Base-by-base conservation (phyloP, 2,888 invertebrate genomes). In the Mayetiola destructor region DNA sequence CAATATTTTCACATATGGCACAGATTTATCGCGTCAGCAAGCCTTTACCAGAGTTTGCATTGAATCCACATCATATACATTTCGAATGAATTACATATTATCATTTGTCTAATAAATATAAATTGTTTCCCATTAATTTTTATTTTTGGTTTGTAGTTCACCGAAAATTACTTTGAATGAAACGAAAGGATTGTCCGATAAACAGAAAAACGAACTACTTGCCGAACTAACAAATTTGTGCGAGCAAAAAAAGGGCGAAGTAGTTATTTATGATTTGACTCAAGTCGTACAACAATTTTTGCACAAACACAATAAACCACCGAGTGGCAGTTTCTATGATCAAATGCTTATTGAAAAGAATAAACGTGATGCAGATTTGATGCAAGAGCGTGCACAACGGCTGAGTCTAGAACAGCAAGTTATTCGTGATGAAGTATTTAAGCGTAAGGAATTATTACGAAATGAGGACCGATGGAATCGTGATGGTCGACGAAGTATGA, bases 231-330 rank as follows among this genome's bases (percentile, higher is more conserved):
- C 79, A 56, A 64, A 73, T 1, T 69, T 83, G 62, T 81, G 85
- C 0, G 60, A 67, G 37, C 66, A 75, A 61, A 64, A 80, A 16
- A 77, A 80, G 57, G 91, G 90, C 0, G 85, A 88, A 73, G 91
- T 87, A 29, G 89, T 93, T 85, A 85, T 95, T 62, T 87, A 80
- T 66, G 84, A 92, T 64, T 69, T 95, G 52, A 83, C 87, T 1
- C 84, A 86, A 64, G 79, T 82, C 66, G 82, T 86, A 1, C 82
- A 87, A 74, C 79, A 81, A 66, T 93, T 86, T 67, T 76, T 94
- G 0, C 81, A 86, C 61, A 74, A 80, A 21, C 81, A 90, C 70
- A 90, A 91, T 67, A 88, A 85, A 67, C 88, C 90, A 0, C 82
- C 81, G 0, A 77, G 77, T 56, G 77, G 85, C 59, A 93, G 93